Evolutionary conservation across 2,888 invertebrate species (phyloP).

Genomic region (Neuroscelio doddi): DNA sequence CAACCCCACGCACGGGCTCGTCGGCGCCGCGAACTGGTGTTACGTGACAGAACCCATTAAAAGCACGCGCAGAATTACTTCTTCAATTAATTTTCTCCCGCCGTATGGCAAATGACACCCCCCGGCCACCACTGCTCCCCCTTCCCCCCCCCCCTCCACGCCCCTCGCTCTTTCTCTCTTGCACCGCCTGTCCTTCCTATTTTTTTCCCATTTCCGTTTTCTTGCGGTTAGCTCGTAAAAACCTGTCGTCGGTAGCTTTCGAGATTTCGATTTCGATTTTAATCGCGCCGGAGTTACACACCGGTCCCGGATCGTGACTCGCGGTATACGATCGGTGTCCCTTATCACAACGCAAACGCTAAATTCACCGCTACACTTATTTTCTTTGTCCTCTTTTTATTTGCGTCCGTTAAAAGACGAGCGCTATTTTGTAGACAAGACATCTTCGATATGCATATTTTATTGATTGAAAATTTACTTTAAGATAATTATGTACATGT

Average conservation of each 20-base stretch:
- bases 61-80: conserved; percentile 71
- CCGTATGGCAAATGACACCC: conserved; percentile 11
- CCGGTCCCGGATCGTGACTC: conserved; percentile 36
- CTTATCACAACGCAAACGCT: conserved; percentile 22
- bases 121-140: conserved; percentile 10
- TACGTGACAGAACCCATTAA: conserved; percentile 72
- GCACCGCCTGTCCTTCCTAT: conserved; percentile 4
- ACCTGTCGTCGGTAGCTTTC: conserved; percentile 43
- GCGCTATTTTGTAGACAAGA: no score
- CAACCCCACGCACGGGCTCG: no score
- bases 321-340: conserved; percentile 31
- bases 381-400: background rate
- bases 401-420: background rate
- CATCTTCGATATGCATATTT: no score
- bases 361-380: conserved; percentile 37
- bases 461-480: no score
- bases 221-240: conserved; percentile 36
- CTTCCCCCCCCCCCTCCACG: conserved; percentile 23
- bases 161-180: conserved; percentile 12
- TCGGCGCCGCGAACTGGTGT: no score
- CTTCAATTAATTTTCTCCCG: conserved; percentile 71
- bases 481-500: no score
- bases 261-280: conserved; percentile 51
- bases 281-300: conserved; percentile 40
- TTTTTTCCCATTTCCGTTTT: conserved; percentile 8